Percentiles rank a stretch among this genome's conserved stretches.
These are phyloP conservation scores for Pogoniulus pusillus DNA, from an alignment of 2,797 vertebrate genomes.

Conservation along the genomic window DNA sequence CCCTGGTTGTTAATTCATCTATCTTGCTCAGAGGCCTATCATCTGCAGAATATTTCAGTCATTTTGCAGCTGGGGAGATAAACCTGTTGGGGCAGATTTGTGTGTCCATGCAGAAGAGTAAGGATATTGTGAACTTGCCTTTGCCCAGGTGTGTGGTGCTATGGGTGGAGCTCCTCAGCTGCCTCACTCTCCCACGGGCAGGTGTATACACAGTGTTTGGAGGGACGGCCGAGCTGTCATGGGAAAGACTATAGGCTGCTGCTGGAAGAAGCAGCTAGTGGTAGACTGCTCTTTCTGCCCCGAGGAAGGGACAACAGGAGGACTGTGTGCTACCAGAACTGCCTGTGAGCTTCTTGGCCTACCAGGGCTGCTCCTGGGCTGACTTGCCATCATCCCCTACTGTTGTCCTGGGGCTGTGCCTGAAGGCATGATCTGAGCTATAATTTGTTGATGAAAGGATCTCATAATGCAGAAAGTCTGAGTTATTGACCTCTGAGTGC, in stretches of 20 bases:
- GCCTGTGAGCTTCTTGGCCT: not conserved
- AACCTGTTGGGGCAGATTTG: slow-evolving; percentile 40
- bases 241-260: not conserved
- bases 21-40: slow-evolving; percentile 36
- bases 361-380: not conserved
- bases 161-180: not conserved
- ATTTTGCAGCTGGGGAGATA: slow-evolving; percentile 18
- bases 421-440: not conserved
- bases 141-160: slow-evolving; percentile 19
- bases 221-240: not conserved
- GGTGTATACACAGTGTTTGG: not conserved
- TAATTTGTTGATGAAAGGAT: slow-evolving; percentile 39
- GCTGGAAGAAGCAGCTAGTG: not conserved
- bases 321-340: not conserved
- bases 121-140: not conserved
- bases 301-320: not conserved
- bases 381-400: not conserved
- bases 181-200: not conserved
- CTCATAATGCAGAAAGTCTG: not conserved
- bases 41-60: slow-evolving; percentile 31
- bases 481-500: slow-evolving; percentile 18
- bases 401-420: not conserved
- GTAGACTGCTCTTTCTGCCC: not conserved
- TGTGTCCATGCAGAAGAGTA: slow-evolving; percentile 16
- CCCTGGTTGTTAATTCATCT: slow-evolving; percentile 13